Evolutionary conservation across 2,797 vertebrate genomes (phyloP).

Genomic region (Varecia variegata): DNA sequence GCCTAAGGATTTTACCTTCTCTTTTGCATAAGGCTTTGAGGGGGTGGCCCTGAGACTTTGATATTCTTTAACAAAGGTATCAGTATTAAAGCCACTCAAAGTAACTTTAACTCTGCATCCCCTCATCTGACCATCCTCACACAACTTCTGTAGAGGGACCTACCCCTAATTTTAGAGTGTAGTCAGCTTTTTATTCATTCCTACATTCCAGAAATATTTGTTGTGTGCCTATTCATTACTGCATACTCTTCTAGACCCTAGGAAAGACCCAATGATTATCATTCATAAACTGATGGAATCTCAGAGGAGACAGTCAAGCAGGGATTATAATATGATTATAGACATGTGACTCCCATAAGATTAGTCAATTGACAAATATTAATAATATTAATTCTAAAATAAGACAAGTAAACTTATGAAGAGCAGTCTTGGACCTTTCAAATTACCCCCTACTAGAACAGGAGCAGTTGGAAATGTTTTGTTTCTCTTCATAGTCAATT

Average conservation of each 20-base stretch:
- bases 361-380: background rate
- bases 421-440: background rate
- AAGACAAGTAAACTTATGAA: background rate
- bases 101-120: background rate
- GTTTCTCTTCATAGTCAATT: background rate
- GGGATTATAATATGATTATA: background rate
- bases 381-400: background rate
- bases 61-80: background rate
- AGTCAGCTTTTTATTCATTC: background rate
- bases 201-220: background rate
- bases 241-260: background rate
- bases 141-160: background rate
- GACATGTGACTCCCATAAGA: background rate
- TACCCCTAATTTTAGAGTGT: background rate
- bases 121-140: background rate
- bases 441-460: background rate
- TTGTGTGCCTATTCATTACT: background rate
- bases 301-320: background rate
- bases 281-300: background rate
- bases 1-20: too few relatives aligned
- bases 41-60: too few relatives aligned
- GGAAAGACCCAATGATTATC: background rate
- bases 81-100: background rate
- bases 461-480: background rate
- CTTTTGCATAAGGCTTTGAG: too few relatives aligned